Evolutionary conservation across 2,113 vertebrate species (phyloP).

Genomic region (Cephalopholis sonnerati): DNA sequence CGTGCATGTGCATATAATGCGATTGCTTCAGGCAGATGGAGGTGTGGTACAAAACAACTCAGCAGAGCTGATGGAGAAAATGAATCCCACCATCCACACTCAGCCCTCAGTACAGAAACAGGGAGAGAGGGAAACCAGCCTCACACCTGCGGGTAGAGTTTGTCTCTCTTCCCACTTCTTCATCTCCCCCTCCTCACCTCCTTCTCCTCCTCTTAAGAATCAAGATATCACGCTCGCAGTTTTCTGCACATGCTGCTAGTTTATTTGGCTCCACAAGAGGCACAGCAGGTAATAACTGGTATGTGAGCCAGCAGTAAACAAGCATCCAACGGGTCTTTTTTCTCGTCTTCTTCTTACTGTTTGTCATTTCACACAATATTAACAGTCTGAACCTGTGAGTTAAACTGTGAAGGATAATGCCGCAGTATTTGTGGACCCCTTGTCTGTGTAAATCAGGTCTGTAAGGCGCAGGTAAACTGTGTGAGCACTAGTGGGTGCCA

Average conservation of each 20-base stretch:
- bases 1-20: background rate
- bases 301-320: conserved; percentile 24
- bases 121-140: conserved; percentile 3
- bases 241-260: conserved; percentile 18
- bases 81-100: conserved; percentile 21
- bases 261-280: conserved; percentile 28
- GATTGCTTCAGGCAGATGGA: conserved; percentile 39
- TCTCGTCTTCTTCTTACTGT: background rate
- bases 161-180: background rate
- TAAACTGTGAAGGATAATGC: conserved; percentile 52
- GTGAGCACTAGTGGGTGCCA: conserved; percentile 72
- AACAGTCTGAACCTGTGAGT: conserved; percentile 44
- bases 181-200: background rate
- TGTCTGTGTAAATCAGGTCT: background rate
- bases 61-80: conserved; percentile 41
- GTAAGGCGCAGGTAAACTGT: conserved; percentile 7
- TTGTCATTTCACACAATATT: conserved; percentile 49
- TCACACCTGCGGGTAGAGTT: conserved; percentile 3
- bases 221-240: background rate
- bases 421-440: conserved; percentile 2
- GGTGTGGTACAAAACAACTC: conserved; percentile 34
- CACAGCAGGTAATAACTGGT: conserved; percentile 39
- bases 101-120: conserved; percentile 27
- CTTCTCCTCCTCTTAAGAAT: background rate
- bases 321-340: background rate